These are phyloP conservation scores for Phalacrocorax aristotelis DNA, from an alignment of 2,113 vertebrate species.

Conservation along the genomic window DNA sequence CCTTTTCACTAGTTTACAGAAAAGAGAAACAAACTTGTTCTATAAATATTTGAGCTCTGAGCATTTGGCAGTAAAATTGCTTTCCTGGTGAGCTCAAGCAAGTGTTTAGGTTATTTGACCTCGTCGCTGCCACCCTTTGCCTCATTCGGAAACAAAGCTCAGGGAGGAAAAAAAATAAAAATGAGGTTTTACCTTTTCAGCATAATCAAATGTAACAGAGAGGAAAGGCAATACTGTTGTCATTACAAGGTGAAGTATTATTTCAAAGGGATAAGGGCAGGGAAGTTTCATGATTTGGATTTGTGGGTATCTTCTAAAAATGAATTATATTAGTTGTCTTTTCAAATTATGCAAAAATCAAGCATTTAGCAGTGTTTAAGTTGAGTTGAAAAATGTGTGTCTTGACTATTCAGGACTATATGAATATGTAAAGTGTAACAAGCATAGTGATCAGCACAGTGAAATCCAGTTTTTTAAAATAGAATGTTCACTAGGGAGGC, in stretches of 20 bases:
- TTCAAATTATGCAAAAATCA: background rate
- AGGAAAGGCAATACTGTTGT: background rate
- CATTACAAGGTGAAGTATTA: background rate
- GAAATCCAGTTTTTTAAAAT: background rate
- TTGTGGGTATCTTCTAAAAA: background rate
- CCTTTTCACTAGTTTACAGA: conserved; percentile 4
- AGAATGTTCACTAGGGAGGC: background rate
- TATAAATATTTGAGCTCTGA: conserved; percentile 45
- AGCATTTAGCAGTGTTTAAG: background rate
- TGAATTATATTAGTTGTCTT: background rate
- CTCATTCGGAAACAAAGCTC: conserved; percentile 31
- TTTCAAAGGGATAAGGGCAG: background rate
- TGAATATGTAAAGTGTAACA: background rate
- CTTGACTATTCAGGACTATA: background rate
- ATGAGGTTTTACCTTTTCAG: background rate
- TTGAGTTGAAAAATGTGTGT: background rate
- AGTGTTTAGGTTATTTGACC: conserved; percentile 33
- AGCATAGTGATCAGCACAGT: background rate
- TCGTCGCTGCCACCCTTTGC: background rate
- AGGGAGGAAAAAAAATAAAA: background rate
- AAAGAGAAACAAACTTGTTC: conserved; percentile 43
- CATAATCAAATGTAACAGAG: background rate
- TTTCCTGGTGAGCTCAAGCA: conserved; percentile 15
- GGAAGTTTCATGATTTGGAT: background rate
- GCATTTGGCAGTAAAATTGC: conserved; percentile 36